phyloP scores from a whole-genome alignment of 2,888 invertebrate species.

The Sturmia bella region DNA sequence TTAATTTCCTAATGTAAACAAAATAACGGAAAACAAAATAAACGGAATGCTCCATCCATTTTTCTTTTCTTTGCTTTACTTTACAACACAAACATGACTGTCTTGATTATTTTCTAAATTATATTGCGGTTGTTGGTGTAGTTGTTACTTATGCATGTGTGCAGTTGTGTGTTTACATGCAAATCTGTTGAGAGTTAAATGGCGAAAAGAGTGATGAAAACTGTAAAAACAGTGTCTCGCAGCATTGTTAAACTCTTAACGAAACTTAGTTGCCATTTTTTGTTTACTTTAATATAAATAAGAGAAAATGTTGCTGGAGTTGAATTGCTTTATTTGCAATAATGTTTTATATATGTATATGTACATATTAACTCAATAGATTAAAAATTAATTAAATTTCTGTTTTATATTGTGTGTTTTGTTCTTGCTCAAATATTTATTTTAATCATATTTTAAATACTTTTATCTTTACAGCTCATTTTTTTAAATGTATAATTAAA shows the following conservation, averaged over 20 bases:
- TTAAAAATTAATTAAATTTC: slow-evolving; percentile 65
- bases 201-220: too few relatives aligned
- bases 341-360: slow-evolving; percentile 3
- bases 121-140: slow-evolving; percentile 2
- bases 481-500: slow-evolving; percentile 38
- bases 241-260: too few relatives aligned
- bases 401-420: slow-evolving; percentile 37
- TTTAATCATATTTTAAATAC: slow-evolving; percentile 46
- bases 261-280: too few relatives aligned
- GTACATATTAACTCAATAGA: slow-evolving; percentile 44
- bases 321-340: background rate
- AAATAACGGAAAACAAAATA: slow-evolving; percentile 3
- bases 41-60: background rate
- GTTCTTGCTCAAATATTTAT: slow-evolving; percentile 56
- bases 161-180: too few relatives aligned
- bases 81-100: too few relatives aligned
- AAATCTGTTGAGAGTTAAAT: too few relatives aligned
- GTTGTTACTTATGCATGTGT: background rate
- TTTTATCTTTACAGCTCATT: slow-evolving; percentile 64
- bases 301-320: too few relatives aligned
- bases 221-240: too few relatives aligned
- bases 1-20: slow-evolving; percentile 33
- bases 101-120: background rate
- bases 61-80: background rate
- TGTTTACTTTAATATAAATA: too few relatives aligned